Evolutionary conservation across 2,113 vertebrate genomes (phyloP).

Genomic region (Rousettus leschenaultii): DNA sequence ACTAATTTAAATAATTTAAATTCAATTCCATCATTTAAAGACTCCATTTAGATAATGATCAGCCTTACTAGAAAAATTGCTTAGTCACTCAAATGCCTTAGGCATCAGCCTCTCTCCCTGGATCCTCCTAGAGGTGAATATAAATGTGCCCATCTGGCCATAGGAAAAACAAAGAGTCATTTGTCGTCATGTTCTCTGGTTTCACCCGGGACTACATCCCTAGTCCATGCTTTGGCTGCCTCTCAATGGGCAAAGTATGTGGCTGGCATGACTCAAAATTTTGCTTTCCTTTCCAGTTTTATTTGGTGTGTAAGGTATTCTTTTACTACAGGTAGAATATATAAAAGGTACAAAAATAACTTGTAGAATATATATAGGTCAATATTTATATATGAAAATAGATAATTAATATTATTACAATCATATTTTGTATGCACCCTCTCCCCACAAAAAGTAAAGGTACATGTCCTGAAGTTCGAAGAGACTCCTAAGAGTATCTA

Average conservation of each 20-base stretch:
- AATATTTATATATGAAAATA: neutral
- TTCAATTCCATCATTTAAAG: neutral
- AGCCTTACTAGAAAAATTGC: neutral
- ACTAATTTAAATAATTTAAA: neutral
- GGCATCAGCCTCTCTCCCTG: neutral
- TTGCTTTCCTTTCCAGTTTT: neutral
- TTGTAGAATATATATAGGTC: neutral
- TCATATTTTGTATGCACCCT: neutral
- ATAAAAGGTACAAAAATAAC: neutral
- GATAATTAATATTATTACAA: neutral
- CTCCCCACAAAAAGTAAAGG: neutral
- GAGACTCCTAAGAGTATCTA: neutral
- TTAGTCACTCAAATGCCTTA: neutral
- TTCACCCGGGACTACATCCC: neutral
- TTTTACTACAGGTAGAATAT: neutral
- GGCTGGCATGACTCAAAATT: neutral
- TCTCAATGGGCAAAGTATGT: neutral
- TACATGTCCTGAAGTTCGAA: neutral
- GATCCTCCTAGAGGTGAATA: neutral
- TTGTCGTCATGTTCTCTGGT: neutral
- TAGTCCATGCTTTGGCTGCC: neutral
- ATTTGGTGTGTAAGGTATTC: neutral
- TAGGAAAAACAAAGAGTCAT: neutral
- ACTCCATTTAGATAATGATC: neutral
- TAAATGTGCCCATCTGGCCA: too few species aligned